Evolutionary conservation across 2,113 vertebrate genomes (phyloP), one percentile per base, ranked within the genome.

Genomic region (Jacana jacana): DNA sequence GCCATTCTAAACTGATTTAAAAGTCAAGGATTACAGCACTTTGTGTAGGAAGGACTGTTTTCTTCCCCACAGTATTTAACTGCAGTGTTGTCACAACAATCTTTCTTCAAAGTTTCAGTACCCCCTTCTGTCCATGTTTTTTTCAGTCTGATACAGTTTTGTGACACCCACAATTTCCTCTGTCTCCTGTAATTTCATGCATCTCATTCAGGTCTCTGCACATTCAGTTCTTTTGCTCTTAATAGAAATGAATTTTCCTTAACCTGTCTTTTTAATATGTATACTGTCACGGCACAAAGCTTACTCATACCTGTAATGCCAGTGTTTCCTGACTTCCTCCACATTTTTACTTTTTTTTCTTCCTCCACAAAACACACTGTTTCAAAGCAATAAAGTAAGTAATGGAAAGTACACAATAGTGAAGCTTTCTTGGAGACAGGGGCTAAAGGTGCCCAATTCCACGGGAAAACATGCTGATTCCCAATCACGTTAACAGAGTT

Each of bases 381-480:
- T 94, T 76, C 79, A 95, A 82, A 94, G 88, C 51, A 78, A 57
- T 84, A 63, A 88, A 81, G 60, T 51, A 77, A 80, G 58, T 78
- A 95, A 71, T 49, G 54, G 80, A 39, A 90, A 92, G 80, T 40
- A 76, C 6, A 55, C 48, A 88, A 55, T 6, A 7, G 10, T 11
- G 3, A 54, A 64, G 37, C 27, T 83, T 88, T 68, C 80, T 91
- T 72, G 76, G n/a, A 86, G 91, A 46, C 10, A 40, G 30, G 39
- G 88, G 65, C 25, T 57, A 89, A 92, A 91, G 83, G 75, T 87
- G 81, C 52, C 66, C 80, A 82, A 54, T 92, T 94, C 69, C 68
- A 79, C 25, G 48, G 70, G 88, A 95, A 94, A 96, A 93, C 81
- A 89, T 81, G 92, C 91, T 82, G 92, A 94, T 92, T 91, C 86